These are phyloP conservation scores for Pampus argenteus DNA, from an alignment of 2,797 vertebrate genomes.

Conservation along the genomic window DNA sequence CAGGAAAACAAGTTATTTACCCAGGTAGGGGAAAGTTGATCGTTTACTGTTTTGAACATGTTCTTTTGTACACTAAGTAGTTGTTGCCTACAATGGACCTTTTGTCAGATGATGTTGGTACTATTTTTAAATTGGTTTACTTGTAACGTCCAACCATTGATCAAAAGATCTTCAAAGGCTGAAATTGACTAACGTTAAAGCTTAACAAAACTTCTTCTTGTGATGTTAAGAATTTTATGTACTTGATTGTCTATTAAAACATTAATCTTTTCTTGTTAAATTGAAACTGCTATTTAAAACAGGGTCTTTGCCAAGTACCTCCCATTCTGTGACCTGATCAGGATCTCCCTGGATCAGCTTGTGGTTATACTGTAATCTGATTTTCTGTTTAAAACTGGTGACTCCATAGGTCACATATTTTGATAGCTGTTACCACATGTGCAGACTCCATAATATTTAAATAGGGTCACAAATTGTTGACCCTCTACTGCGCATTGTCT, in stretches of 20 bases:
- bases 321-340: background rate
- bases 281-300: background rate
- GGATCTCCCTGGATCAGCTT: background rate
- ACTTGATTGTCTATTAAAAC: background rate
- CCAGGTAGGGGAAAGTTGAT: slow-evolving; percentile 46
- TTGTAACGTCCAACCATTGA: background rate
- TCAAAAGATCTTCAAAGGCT: background rate
- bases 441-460: background rate
- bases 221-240: background rate
- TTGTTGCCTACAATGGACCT: background rate
- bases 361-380: background rate
- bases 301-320: background rate
- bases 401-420: no score
- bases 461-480: background rate
- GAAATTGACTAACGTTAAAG: background rate
- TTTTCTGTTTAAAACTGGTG: background rate
- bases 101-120: background rate
- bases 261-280: background rate
- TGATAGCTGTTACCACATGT: background rate
- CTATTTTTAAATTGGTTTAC: background rate
- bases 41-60: background rate
- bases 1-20: background rate
- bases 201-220: background rate
- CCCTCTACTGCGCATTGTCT: background rate
- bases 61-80: background rate